These are phyloP conservation scores for Arctopsyche grandis DNA, from an alignment of 1,140 invertebrate genomes.

Conservation along the genomic window DNA sequence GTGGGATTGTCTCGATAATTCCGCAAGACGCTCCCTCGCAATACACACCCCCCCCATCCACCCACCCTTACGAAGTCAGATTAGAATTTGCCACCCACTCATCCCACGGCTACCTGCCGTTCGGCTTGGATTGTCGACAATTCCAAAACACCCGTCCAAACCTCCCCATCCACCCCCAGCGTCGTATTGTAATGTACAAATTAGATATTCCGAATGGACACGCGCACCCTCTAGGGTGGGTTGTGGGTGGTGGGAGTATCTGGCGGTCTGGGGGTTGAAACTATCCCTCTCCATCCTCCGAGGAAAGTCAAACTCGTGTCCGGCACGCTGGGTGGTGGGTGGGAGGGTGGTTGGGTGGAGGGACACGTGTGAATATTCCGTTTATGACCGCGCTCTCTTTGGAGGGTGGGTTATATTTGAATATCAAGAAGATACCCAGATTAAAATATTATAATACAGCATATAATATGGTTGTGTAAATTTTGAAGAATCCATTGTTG, in stretches of 20 bases:
- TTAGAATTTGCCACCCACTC: conserved; percentile 49
- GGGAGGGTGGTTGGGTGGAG: background rate
- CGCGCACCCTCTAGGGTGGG: conserved; percentile 24
- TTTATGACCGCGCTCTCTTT: conserved; percentile 6
- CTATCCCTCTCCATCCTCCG: background rate
- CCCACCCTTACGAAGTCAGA: conserved; percentile 28
- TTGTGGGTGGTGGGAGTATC: background rate
- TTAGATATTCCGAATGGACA: conserved; percentile 55
- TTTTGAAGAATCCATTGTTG: too few relatives aligned
- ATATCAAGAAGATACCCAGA: conserved; percentile 15
- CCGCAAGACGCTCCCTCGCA: conserved; percentile 29
- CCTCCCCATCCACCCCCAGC: background rate
- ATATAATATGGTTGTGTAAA: too few relatives aligned
- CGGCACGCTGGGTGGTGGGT: background rate
- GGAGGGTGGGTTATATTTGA: background rate
- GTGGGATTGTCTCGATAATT: conserved; percentile 43
- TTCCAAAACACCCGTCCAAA: background rate
- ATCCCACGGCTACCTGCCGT: background rate
- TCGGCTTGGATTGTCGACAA: conserved; percentile 10
- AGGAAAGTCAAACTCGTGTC: conserved; percentile 21
- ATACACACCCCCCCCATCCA: background rate
- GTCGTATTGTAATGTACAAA: conserved; percentile 54
- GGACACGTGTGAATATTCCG: conserved; percentile 30
- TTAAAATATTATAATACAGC: background rate
- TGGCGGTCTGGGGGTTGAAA: background rate